Evolutionary conservation across 2,797 vertebrate species (phyloP), one percentile per base, ranked within the genome.

Genomic region (Cichlasoma orientale): DNA sequence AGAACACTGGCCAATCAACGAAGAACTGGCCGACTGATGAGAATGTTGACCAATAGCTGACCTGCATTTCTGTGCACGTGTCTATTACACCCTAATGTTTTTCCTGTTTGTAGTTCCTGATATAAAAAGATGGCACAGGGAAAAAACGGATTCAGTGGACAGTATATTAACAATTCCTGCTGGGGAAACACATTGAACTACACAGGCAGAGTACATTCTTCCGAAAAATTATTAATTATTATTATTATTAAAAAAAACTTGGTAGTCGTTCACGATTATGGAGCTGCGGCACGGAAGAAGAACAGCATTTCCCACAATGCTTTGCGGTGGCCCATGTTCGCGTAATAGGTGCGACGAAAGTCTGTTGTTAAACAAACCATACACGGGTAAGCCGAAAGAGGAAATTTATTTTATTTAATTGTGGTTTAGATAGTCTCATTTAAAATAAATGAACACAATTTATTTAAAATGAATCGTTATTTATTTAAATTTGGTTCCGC

Each of bases 281-380:
- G 4, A 21, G 7, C 33, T 3, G 56, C 25, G 47, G 52, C 4
- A 4, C 5, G 10, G 1, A 0, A 50, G 1, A 50, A 79, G 2
- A 80, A 94, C 88, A 4, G 1, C 3, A 85, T 38, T 8, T 88
- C 92, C 93, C 93, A 91, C 0, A 80, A 82, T 84, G 5, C 93
- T 21, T 53, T 71, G 81, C 61, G 55, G 2, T 2, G 0, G 7
- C 1, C 2, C 13, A 0, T 3, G 6, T 0, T 1, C 61, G 4
- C 89, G 92, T 93, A 85, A 90, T 0, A 12, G 1, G 66, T 44
- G 92, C 92, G 92, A 91, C 92, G 47, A 73, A 86, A 79, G 57
- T 63, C 84, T 47, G 75, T 59, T 52, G 57, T 80, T 78, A 87
- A 92, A 90, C 84, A 90, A 89, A 77, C 74, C 75, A 61, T 79